Conservation (phyloP, 2,888 invertebrate genomes). For the Nymphalis polychloros region DNA sequence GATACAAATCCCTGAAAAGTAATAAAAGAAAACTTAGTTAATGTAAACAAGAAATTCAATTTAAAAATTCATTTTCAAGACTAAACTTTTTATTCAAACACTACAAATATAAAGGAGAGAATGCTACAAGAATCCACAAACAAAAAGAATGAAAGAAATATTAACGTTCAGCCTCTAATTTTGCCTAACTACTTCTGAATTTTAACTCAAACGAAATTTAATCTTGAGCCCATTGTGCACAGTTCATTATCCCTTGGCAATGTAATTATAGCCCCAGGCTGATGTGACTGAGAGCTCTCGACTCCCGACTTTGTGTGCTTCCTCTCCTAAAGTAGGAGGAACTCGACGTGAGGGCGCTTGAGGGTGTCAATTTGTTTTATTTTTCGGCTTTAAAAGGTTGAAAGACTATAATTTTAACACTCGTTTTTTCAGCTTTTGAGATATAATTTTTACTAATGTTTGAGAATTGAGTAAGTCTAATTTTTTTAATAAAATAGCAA, state of each 20-base stretch:
- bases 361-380: slow-evolving; percentile 33
- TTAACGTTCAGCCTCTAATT: slow-evolving; percentile 25
- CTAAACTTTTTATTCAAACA: slow-evolving; percentile 14
- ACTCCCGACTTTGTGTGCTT: slow-evolving; percentile 27
- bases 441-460: not conserved
- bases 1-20: no score
- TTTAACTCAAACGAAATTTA: not conserved
- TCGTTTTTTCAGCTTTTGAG: not conserved
- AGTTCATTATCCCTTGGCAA: slow-evolving; percentile 13
- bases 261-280: slow-evolving; percentile 7
- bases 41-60: not conserved
- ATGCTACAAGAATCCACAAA: slow-evolving; percentile 11
- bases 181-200: slow-evolving; percentile 12
- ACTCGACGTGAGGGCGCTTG: slow-evolving; percentile 28
- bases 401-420: slow-evolving; percentile 1
- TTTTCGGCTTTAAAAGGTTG: slow-evolving; percentile 15
- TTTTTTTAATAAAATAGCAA: not conserved
- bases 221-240: slow-evolving; percentile 2
- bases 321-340: slow-evolving; percentile 25
- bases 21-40: no score
- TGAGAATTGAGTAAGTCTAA: not conserved
- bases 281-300: slow-evolving; percentile 26
- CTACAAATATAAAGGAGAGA: slow-evolving; percentile 16
- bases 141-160: slow-evolving; percentile 16
- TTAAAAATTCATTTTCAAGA: not conserved